Conservation (phyloP, 37 sponge, comb jelly and placozoan species). For the Agelas oroides region DNA sequence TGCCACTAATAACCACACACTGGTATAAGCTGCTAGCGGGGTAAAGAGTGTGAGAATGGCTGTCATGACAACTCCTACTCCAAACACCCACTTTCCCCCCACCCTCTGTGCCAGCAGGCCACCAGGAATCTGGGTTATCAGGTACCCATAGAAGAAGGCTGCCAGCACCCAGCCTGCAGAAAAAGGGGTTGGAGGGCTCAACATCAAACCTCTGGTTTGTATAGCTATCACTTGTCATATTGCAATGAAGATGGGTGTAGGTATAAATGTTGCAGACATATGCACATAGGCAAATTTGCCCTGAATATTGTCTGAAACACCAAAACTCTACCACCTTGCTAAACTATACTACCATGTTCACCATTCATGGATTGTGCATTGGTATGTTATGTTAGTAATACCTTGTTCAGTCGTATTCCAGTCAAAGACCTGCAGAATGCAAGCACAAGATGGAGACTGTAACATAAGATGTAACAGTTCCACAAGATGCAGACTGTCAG, state of each 20-base stretch:
- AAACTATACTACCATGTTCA: no score
- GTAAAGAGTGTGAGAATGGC: slow-evolving; percentile 89
- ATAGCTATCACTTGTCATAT: no score
- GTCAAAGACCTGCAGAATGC: slow-evolving; percentile 31
- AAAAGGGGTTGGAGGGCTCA: no score
- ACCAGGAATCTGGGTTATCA: slow-evolving; percentile 95
- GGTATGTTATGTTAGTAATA: no score
- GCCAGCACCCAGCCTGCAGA: slow-evolving; percentile 84
- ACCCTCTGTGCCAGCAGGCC: slow-evolving; percentile 76
- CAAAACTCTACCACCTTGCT: no score
- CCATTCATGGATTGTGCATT: no score
- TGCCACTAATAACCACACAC: slow-evolving; percentile 73
- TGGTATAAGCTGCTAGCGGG: slow-evolving; percentile 72
- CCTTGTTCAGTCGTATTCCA: slow-evolving; percentile 53
- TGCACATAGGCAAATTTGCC: no score
- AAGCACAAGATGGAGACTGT: background rate
- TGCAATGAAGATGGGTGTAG: no score
- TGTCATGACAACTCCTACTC: slow-evolving; percentile 85
- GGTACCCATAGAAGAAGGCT: slow-evolving; percentile 95
- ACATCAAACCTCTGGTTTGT: no score
- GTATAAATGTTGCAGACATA: no score
- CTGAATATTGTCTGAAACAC: no score
- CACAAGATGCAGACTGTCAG: background rate
- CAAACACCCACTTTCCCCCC: slow-evolving; percentile 89
- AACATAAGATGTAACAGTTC: background rate